Evolutionary conservation across 1,140 invertebrate genomes (phyloP).

Genomic region (Cardiocondyla obscurior): DNA sequence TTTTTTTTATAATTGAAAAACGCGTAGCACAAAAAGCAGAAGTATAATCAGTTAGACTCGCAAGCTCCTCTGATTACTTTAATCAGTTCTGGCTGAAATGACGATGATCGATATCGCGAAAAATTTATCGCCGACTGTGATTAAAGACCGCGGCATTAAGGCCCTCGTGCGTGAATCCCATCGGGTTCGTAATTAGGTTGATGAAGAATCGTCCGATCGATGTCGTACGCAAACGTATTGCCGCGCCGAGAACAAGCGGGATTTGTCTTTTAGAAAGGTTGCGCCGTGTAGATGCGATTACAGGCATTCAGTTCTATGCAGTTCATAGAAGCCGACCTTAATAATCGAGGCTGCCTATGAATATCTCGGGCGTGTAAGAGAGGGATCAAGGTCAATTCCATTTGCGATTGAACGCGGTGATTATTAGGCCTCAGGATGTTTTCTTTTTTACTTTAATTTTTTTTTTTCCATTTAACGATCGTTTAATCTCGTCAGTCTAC

Average conservation of each 20-base stretch:
- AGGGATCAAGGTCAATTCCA: slow-evolving; percentile 65
- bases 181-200: neutral
- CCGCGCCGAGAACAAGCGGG: neutral
- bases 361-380: slow-evolving; percentile 43
- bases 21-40: neutral
- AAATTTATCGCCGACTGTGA: neutral
- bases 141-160: neutral
- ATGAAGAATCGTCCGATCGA: neutral
- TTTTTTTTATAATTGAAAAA: neutral
- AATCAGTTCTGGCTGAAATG: neutral
- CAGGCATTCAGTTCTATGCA: slow-evolving; percentile 29
- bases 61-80: slow-evolving; percentile 3
- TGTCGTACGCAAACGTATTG: neutral
- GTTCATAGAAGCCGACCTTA: slow-evolving; percentile 62
- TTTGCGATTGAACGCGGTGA: slow-evolving; percentile 52
- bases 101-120: neutral
- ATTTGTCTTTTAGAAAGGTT: slow-evolving; percentile 30
- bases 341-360: slow-evolving; percentile 66
- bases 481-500: slow-evolving; percentile 21
- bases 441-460: too few species aligned
- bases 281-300: neutral
- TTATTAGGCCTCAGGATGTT: slow-evolving; percentile 49
- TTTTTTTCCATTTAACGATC: slow-evolving; percentile 47
- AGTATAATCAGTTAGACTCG: neutral
- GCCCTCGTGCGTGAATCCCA: neutral